phyloP scores from a whole-genome alignment of 2,888 invertebrate genomes.

The Anagyrus pseudococci region DNA sequence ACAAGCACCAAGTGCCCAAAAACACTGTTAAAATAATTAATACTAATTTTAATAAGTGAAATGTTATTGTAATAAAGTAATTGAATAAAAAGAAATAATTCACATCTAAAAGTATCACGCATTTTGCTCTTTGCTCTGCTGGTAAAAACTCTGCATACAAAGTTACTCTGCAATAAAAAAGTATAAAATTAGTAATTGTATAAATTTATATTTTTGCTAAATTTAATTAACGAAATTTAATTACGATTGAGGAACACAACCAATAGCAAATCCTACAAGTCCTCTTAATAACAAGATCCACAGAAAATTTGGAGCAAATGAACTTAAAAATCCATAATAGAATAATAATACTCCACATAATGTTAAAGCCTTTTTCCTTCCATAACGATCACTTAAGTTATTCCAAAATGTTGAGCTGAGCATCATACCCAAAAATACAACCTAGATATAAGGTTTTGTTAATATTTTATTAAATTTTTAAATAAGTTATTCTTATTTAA shows the following conservation, averaged over 20 bases:
- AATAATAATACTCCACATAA: constrained; percentile 89
- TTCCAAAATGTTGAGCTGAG: constrained; percentile 96
- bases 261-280: constrained; percentile 94
- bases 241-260: constrained; percentile 97
- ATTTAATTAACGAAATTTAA: constrained; percentile 57
- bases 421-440: constrained; percentile 97
- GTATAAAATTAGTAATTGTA: neutral
- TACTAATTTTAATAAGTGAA: constrained; percentile 10
- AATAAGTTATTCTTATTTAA: neutral
- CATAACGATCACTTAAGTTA: constrained; percentile 91
- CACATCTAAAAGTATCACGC: constrained; percentile 93
- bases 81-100: constrained; percentile 59
- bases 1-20: constrained; percentile 96
- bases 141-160: constrained; percentile 96
- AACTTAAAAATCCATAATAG: constrained; percentile 88
- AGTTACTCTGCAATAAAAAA: constrained; percentile 84
- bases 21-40: constrained; percentile 70
- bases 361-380: constrained; percentile 89
- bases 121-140: constrained; percentile 90
- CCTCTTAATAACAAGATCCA: constrained; percentile 92
- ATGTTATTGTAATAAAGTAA: neutral
- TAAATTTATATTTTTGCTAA: neutral
- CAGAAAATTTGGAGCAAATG: constrained; percentile 88
- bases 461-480: constrained; percentile 5
- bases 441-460: constrained; percentile 56